These are phyloP conservation scores for Eupithecia dodoneata DNA, from an alignment of 2,888 invertebrate genomes.

Conservation along the genomic window DNA sequence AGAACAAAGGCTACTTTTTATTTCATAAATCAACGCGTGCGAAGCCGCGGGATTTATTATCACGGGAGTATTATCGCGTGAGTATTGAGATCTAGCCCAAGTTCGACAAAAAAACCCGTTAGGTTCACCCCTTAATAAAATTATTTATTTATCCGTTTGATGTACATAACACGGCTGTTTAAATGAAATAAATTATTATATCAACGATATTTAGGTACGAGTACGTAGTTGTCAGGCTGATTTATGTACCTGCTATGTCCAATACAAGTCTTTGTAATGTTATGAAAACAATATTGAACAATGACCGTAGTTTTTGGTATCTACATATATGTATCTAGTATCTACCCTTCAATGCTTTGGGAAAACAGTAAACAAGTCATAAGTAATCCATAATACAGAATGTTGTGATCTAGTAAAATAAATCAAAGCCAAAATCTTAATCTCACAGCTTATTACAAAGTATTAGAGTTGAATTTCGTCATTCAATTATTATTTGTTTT, in stretches of 20 bases:
- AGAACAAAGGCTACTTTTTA: neutral
- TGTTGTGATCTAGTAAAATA: neutral
- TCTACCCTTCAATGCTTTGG: neutral
- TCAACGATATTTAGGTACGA: neutral
- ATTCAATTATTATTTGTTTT: neutral
- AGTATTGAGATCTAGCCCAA: too few relatives aligned
- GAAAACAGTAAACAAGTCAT: neutral
- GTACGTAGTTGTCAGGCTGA: neutral
- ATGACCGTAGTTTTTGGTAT: neutral
- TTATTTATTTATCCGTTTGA: neutral
- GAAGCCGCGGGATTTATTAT: too few relatives aligned
- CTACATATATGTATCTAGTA: neutral
- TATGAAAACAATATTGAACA: slow-evolving; percentile 7
- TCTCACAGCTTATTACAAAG: neutral
- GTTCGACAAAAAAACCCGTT: too few relatives aligned
- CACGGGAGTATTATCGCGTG: too few relatives aligned
- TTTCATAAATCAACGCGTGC: too few relatives aligned
- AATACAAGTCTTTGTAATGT: neutral
- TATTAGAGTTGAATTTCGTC: neutral
- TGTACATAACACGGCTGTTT: neutral
- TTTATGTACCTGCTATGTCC: neutral
- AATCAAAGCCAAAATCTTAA: neutral
- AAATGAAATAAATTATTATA: neutral
- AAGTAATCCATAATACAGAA: neutral
- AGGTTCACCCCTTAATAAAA: too few relatives aligned